Percentiles rank a stretch among this genome's conserved stretches.
phyloP scores from a whole-genome alignment of 2,888 invertebrate genomes.

The Halictus ligatus region DNA sequence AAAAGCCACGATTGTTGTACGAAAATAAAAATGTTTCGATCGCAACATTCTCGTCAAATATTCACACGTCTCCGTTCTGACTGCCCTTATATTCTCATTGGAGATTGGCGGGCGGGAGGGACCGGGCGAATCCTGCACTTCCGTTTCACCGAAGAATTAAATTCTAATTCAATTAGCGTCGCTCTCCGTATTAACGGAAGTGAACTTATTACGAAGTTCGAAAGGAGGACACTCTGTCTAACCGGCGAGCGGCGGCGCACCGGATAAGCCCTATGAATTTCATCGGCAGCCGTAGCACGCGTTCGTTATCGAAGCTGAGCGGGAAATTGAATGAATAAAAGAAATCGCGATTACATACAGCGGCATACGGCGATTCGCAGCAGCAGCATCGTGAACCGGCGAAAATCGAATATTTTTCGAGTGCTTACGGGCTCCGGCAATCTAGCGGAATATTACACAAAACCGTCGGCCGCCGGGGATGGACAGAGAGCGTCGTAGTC shows the following conservation, averaged over 20 bases:
- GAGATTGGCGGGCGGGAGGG: not conserved
- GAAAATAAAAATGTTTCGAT: not conserved
- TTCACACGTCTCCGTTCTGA: not conserved
- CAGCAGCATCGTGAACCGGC: not conserved
- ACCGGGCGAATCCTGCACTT: not conserved
- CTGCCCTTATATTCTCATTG: not conserved
- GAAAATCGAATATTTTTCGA: conserved; percentile 7
- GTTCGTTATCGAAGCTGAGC: conserved; percentile 19
- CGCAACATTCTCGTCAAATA: not conserved
- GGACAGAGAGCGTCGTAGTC: not conserved
- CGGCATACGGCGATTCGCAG: not conserved
- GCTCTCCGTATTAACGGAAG: conserved; percentile 29
- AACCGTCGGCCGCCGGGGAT: not conserved
- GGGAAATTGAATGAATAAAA: conserved; percentile 53
- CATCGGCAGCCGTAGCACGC: conserved; percentile 9
- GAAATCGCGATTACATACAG: conserved; percentile 28
- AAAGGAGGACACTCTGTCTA: conserved; percentile 17
- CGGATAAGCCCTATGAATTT: conserved; percentile 39
- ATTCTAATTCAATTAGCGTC: conserved; percentile 30
- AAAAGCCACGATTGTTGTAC: too few species aligned
- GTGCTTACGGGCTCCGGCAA: conserved; percentile 8
- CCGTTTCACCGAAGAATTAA: conserved; percentile 6
- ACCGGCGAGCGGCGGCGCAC: conserved; percentile 10
- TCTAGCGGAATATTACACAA: conserved; percentile 37
- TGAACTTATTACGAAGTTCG: conserved; percentile 38